Base-by-base conservation (phyloP, 2,113 vertebrate genomes). In the Lasiurus borealis region DNA sequence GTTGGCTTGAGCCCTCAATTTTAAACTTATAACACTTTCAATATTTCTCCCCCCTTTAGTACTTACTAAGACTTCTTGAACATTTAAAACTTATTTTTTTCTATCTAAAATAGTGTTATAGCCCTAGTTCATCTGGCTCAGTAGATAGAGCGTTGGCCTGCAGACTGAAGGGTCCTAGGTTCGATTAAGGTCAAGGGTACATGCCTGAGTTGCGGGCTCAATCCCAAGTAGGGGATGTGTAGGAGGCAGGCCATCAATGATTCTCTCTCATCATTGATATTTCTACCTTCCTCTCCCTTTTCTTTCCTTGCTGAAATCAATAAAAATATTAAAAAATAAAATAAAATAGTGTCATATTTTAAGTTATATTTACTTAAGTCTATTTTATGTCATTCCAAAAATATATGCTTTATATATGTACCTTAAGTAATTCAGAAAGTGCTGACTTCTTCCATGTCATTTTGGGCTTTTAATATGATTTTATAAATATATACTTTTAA, bases 401-500 rank as follows among this genome's bases (percentile, higher is more conserved):
- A 72, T 86, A 50, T 21, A 72, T 83, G 66, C 21, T 76, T 84
- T 66, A 78, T 59, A 88, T 34, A 81, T 85, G 36, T 48, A 71
- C 10, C 77, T 92, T 31, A 73, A 59, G 44, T 72, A n/a, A 91
- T 80, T 94, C 82, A 88, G 66, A 88, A 88, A 85, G 77, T 46
- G 46, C 10, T 73, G 85, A 88, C 48, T 73, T 91, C 88, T 92
- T 72, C 80, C 88, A 69, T 75, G 48, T n/a, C 54, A 54, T 75
- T 90, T 62, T 84, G 34, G 66, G 81, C 8, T 83, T 88, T 91
- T 72, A 69, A 52, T 91, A 93, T n/a, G 85, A 73, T 46, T 82
- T 89, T 68, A 89, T 88, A 40, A 93, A 52, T 91, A n/a, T 85
- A 96, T 88, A 71, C 54, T 88, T 92, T 93, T 89, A 83, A 89